A percentile compares a stretch with the other conserved stretches of the same genome.
Evolutionary conservation across 2,113 vertebrate genomes (phyloP).

Genomic region (Thryonomys swinderianus): DNA sequence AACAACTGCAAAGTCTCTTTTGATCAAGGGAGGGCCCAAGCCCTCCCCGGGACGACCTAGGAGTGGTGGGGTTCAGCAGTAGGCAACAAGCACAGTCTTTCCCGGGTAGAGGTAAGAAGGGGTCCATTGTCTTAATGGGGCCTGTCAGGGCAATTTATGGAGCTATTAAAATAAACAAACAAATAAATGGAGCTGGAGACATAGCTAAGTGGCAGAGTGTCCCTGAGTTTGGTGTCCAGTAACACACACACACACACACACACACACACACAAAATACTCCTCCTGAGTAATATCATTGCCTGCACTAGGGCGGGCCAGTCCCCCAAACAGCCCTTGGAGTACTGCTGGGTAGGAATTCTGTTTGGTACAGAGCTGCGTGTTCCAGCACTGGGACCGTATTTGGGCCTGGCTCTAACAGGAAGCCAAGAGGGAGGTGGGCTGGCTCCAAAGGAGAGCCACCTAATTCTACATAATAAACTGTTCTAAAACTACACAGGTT

Average conservation of each 20-base stretch:
- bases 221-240: background rate
- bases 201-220: background rate
- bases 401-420: background rate
- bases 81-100: background rate
- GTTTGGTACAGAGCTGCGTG: background rate
- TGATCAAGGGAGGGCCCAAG: background rate
- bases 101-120: too few species aligned
- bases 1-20: background rate
- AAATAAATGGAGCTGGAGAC: background rate
- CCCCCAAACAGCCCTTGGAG: background rate
- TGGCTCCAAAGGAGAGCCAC: background rate
- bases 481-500: background rate
- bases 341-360: background rate
- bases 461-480: background rate
- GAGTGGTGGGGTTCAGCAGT: background rate
- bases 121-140: background rate
- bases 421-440: background rate
- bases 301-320: background rate
- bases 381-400: background rate
- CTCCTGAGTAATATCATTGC: background rate
- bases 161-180: background rate
- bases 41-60: fast-evolving
- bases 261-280: background rate
- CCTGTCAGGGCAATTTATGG: background rate
- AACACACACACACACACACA: background rate